Evolutionary conservation across 2,888 invertebrate species (phyloP).

Genomic region (Troides aeacus): DNA sequence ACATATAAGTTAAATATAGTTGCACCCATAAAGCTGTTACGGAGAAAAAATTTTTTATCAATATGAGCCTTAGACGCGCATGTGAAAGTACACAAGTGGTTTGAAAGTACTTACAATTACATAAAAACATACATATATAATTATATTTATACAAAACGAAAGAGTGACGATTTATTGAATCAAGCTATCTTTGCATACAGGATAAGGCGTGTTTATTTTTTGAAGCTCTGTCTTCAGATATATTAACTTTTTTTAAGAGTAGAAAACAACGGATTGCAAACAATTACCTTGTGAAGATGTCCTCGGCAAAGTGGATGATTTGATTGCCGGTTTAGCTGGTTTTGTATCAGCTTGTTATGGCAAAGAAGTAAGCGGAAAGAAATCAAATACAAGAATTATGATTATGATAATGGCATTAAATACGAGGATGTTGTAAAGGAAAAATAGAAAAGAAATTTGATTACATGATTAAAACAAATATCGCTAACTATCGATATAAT

Average conservation of each 20-base stretch:
- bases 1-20: not conserved
- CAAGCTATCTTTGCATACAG: slow-evolving; percentile 2
- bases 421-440: slow-evolving; percentile 50
- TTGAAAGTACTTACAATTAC: not conserved
- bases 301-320: slow-evolving; percentile 96
- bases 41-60: not conserved
- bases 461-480: not conserved
- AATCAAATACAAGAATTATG: slow-evolving; percentile 75
- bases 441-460: slow-evolving; percentile 1
- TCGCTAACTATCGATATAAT: not conserved
- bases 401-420: slow-evolving; percentile 58
- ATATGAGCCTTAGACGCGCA: not conserved
- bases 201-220: slow-evolving; percentile 11
- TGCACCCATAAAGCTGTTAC: slow-evolving; percentile 8
- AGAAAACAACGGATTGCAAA: slow-evolving; percentile 53
- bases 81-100: not conserved
- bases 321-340: slow-evolving; percentile 97
- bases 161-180: not conserved
- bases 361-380: slow-evolving; percentile 80
- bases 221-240: slow-evolving; percentile 21
- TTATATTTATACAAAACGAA: not conserved
- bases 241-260: slow-evolving; percentile 31
- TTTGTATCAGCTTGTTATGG: slow-evolving; percentile 91
- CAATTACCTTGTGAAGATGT: slow-evolving; percentile 95
- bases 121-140: slow-evolving; percentile 1